Conservation (phyloP, 2,113 vertebrate species). For the Calyptommatus sinebrachiatus region DNA sequence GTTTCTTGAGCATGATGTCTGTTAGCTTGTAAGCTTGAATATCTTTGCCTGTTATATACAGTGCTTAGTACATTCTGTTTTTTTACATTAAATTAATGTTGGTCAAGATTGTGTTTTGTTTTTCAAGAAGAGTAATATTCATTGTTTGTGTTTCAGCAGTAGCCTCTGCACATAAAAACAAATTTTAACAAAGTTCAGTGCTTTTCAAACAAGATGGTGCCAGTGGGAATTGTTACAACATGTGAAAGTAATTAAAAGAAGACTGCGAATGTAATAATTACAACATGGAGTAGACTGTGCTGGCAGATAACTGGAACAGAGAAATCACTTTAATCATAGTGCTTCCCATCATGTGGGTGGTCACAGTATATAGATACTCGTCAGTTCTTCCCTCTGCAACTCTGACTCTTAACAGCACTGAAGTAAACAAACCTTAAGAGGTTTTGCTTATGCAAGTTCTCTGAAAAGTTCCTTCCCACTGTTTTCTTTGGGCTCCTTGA, state of each 20-base stretch:
- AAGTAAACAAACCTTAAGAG: constrained; percentile 55
- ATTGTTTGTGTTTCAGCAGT: constrained; percentile 52
- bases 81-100: constrained; percentile 13
- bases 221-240: constrained; percentile 67
- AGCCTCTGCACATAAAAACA: constrained; percentile 61
- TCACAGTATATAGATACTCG: constrained; percentile 51
- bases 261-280: constrained; percentile 72
- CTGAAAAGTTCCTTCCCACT: constrained; percentile 19
- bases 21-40: neutral
- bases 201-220: constrained; percentile 61
- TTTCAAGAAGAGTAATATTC: constrained; percentile 41
- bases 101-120: constrained; percentile 47
- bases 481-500: constrained; percentile 31
- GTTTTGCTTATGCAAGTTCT: constrained; percentile 56
- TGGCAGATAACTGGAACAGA: constrained; percentile 60
- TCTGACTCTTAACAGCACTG: constrained; percentile 49
- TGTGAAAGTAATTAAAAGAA: constrained; percentile 73
- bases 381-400: constrained; percentile 38
- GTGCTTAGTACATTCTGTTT: constrained; percentile 16
- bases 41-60: neutral
- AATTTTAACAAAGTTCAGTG: constrained; percentile 47
- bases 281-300: constrained; percentile 64
- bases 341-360: constrained; percentile 74
- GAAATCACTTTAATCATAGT: constrained; percentile 71
- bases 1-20: neutral